These are phyloP conservation scores for Catamblyrhynchus diadema DNA, from an alignment of 2,797 vertebrate genomes.

Conservation along the genomic window DNA sequence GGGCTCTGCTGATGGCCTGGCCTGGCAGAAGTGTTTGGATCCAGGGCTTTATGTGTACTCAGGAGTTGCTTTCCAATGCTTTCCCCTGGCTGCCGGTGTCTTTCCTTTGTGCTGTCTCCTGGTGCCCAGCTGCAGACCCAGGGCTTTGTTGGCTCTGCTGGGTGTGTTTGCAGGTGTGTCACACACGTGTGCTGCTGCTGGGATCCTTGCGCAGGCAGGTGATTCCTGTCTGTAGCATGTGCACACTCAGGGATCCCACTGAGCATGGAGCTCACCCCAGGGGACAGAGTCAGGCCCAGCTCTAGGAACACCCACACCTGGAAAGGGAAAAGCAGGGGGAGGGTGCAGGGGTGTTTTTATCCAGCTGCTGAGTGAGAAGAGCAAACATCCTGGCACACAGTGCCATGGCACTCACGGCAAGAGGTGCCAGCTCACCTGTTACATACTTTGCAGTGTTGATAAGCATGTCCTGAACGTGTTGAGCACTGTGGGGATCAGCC, in stretches of 20 bases:
- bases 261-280: fast-evolving
- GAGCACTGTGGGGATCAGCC: background rate
- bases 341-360: background rate
- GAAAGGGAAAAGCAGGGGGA: background rate
- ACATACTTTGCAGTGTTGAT: background rate
- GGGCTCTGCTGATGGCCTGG: background rate
- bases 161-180: background rate
- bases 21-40: background rate
- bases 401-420: fast-evolving
- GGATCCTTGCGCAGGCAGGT: background rate
- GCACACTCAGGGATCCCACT: background rate
- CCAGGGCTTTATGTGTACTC: background rate
- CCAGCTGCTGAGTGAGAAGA: background rate
- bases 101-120: background rate
- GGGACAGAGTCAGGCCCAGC: background rate
- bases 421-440: background rate
- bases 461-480: background rate
- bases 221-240: background rate
- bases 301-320: background rate
- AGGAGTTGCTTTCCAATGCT: background rate
- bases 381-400: background rate
- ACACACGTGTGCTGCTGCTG: fast-evolving
- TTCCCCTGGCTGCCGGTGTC: background rate
- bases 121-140: background rate
- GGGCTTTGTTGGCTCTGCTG: background rate